Conservation (phyloP, 2,797 vertebrate genomes). For the Coccyzus lansbergi region DNA sequence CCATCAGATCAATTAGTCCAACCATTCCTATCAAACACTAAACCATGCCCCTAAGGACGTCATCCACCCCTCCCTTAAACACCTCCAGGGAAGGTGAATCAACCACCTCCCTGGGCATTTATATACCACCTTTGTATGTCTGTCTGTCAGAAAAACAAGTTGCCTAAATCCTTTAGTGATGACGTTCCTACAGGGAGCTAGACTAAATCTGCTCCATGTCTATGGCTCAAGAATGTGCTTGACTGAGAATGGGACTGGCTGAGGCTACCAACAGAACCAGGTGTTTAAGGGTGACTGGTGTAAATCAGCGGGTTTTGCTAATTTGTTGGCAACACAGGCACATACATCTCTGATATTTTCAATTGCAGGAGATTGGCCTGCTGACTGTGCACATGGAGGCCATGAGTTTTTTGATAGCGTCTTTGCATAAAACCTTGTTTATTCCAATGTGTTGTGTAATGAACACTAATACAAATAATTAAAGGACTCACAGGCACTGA, state of each 20-base stretch:
- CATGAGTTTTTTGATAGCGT: not conserved
- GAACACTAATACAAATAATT: not conserved
- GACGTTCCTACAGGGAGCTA: not conserved
- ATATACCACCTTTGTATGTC: not conserved
- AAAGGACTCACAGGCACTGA: not conserved
- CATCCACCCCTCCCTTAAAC: no score
- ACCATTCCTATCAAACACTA: no score
- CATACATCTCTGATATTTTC: not conserved
- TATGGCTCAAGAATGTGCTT: not conserved
- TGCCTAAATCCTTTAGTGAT: not conserved
- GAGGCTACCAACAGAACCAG: not conserved
- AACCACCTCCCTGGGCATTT: no score
- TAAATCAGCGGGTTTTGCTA: not conserved
- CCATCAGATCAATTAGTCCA: no score
- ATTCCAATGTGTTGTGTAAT: fast-evolving
- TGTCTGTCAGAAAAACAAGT: not conserved
- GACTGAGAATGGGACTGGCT: not conserved
- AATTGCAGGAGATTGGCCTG: not conserved
- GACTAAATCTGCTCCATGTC: not conserved
- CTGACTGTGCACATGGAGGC: not conserved
- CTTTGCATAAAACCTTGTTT: not conserved
- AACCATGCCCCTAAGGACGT: no score
- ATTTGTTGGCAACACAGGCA: not conserved
- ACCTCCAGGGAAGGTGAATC: no score
- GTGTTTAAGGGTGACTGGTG: not conserved